Conservation (phyloP, 2,113 vertebrate species). For the Atlantisia rogersi region DNA sequence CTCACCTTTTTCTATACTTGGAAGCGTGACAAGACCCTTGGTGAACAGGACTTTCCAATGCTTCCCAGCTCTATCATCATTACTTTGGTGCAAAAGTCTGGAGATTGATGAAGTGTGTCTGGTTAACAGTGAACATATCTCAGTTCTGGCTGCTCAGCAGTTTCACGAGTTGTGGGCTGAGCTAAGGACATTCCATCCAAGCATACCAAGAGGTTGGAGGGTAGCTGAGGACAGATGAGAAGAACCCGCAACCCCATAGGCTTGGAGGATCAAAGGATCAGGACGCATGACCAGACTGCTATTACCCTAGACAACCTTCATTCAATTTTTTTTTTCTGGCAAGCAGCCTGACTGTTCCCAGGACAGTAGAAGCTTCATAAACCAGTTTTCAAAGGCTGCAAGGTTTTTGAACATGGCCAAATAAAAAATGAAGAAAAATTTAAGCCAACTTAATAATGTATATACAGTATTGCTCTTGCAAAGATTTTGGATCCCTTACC, state of each 20-base stretch:
- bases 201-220: not conserved
- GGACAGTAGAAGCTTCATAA: not conserved
- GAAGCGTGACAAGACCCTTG: not conserved
- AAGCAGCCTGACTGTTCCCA: not conserved
- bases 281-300: not conserved
- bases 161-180: not conserved
- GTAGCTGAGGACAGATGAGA: not conserved
- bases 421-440: not conserved
- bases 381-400: not conserved
- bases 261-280: not conserved
- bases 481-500: not conserved
- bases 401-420: not conserved
- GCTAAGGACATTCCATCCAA: not conserved
- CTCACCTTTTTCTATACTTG: not conserved
- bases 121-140: not conserved
- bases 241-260: not conserved
- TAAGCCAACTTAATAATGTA: not conserved
- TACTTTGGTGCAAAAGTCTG: not conserved
- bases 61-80: not conserved
- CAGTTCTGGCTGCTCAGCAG: not conserved
- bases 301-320: not conserved
- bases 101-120: not conserved
- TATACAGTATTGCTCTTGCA: not conserved
- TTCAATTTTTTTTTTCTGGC: not conserved
- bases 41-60: not conserved